A percentile compares a stretch with the other conserved stretches of the same genome.
Conservation (phyloP, 2,888 invertebrate species). For the Tenthredo scrophulariae region DNA sequence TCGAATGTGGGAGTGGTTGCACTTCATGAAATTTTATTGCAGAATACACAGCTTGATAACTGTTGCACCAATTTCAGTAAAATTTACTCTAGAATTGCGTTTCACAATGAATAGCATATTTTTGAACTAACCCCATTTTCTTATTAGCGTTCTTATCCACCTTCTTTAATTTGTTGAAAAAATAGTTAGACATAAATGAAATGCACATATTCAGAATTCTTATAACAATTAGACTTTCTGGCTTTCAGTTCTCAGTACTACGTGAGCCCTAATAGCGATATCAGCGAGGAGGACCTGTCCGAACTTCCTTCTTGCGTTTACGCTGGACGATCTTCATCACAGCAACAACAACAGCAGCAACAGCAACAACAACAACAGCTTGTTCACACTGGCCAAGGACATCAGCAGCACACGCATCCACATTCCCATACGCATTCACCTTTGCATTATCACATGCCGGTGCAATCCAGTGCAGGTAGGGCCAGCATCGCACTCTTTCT, state of each 20-base stretch:
- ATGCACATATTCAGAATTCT: neutral
- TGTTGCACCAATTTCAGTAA: neutral
- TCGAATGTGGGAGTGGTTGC: neutral
- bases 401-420: slow-evolving; percentile 67
- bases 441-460: slow-evolving; percentile 75
- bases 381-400: slow-evolving; percentile 31
- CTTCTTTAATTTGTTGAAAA: neutral
- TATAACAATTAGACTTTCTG: slow-evolving; percentile 18
- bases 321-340: slow-evolving; percentile 81
- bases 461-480: slow-evolving; percentile 72
- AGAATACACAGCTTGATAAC: neutral
- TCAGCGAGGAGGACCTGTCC: slow-evolving; percentile 83
- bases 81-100: neutral
- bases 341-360: slow-evolving; percentile 77
- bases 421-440: slow-evolving; percentile 73
- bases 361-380: slow-evolving; percentile 69
- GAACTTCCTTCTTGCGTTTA: slow-evolving; percentile 92
- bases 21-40: neutral
- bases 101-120: neutral
- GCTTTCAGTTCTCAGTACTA: slow-evolving; percentile 72
- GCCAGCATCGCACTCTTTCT: slow-evolving; percentile 54
- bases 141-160: neutral
- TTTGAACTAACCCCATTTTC: neutral
- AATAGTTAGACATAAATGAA: neutral
- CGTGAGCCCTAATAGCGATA: slow-evolving; percentile 76